These are phyloP conservation scores for Aselliscus stoliczkanus DNA, from an alignment of 2,797 vertebrate species.

Conservation along the genomic window DNA sequence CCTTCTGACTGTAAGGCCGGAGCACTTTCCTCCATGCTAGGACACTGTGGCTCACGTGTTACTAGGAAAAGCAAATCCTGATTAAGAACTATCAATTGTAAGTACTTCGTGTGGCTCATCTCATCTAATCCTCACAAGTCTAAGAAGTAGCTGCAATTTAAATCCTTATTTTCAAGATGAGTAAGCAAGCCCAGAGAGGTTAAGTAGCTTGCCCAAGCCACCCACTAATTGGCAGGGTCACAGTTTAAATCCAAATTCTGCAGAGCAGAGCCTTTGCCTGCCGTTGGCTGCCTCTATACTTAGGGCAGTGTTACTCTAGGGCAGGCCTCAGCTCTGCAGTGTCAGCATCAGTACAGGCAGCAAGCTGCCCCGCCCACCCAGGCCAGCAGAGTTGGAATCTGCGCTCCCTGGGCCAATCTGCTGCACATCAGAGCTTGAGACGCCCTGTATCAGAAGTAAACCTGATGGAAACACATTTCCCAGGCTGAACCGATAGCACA, in stretches of 20 bases:
- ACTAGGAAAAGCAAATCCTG: constrained; percentile 48
- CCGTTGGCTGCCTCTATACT: fast-evolving
- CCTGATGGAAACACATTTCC: neutral
- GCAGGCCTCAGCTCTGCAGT: neutral
- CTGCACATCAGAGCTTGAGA: neutral
- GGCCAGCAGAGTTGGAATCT: too few species aligned
- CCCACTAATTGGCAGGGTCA: neutral
- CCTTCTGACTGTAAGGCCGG: neutral
- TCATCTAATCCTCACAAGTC: constrained; percentile 52
- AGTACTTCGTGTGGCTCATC: constrained; percentile 36
- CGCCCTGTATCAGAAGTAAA: neutral
- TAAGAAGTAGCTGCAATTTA: constrained; percentile 24
- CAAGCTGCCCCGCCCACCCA: fast-evolving
- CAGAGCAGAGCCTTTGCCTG: neutral
- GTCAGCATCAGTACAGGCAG: neutral
- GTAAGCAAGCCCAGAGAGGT: constrained; percentile 18
- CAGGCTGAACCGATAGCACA: neutral
- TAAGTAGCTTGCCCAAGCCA: constrained; percentile 10
- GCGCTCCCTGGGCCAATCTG: neutral
- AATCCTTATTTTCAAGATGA: constrained; percentile 60
- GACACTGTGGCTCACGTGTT: neutral
- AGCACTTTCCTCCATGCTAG: neutral
- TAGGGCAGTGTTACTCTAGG: neutral
- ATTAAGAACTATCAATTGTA: constrained; percentile 38
- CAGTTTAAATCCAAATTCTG: neutral